Base-by-base conservation (phyloP, 2,113 vertebrate species). In the Oplegnathus fasciatus region DNA sequence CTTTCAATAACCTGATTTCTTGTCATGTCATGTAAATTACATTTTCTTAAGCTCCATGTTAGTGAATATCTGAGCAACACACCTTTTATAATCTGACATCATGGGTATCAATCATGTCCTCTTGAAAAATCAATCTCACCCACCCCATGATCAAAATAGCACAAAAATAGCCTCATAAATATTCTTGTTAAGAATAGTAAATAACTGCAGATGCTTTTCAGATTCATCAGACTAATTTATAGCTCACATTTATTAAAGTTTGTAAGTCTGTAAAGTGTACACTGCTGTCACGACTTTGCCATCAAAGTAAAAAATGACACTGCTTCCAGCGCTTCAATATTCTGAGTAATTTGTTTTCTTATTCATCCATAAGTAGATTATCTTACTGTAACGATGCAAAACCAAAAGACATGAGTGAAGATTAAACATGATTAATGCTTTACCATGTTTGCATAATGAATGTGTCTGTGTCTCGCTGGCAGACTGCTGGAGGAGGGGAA, bases 401-500 rank as follows among this genome's bases (percentile, higher is more conserved):
- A 30, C 48, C 1, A 64, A 61, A 80, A 68, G 48, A 37, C n/a
- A 72, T 0, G 5, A 64, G n/a, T 30, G 10, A 50, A 62, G 64
- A 75, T 68, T 60, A n/a, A 6, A 65, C 44, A 22, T 77, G 44
- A 58, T 81, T 6, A 61, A 66, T 66, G 48, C 68, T 73, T 88
- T 9, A 57, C 17, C 6, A 17, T 77, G 64, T 90, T 64, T 85
- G 44, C 55, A 40, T 85, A 61, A 70, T 73, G 74, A 72, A 61
- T 67, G 65, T 57, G 68, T 86, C 14, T 75, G 60, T 80, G 42
- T 70, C 24, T 50, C 0, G 24, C 30, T 42, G 85, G 42, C 91
- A 99, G 98, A 92, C 95, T 97, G 91, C 95, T 99, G 60, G 98
- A 99, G 91, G 98, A 99, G 91, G 98, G 98, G 26, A 96, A 97